These are phyloP conservation scores for Australoheros facetus DNA, from an alignment of 2,797 vertebrate genomes.

Conservation along the genomic window DNA sequence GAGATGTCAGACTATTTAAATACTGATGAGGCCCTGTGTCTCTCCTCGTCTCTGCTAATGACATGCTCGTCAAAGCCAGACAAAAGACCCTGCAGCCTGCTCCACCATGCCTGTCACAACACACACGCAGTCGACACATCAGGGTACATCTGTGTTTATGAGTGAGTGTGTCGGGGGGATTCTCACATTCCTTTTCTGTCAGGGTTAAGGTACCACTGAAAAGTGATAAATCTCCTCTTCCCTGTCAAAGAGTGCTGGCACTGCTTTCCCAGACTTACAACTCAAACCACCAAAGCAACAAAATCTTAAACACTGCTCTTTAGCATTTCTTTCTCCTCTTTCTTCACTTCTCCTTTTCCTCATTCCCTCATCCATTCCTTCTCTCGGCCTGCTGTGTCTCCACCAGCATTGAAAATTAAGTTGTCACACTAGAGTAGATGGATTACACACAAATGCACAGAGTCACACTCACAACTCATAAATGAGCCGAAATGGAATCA, in stretches of 20 bases:
- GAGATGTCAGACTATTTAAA: conserved; percentile 93
- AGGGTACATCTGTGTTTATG: conserved; percentile 49
- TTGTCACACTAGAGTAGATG: conserved; percentile 84
- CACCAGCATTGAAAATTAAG: conserved; percentile 88
- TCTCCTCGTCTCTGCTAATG: conserved; percentile 92
- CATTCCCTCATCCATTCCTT: conserved; percentile 48
- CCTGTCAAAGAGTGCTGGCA: conserved; percentile 89
- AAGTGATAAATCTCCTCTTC: conserved; percentile 89
- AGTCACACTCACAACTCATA: conserved; percentile 55
- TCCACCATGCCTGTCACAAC: conserved; percentile 87
- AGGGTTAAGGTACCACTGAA: conserved; percentile 82
- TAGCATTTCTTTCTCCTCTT: conserved; percentile 70
- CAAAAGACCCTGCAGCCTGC: conserved; percentile 82
- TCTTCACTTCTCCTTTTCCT: conserved; percentile 71
- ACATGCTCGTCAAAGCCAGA: conserved; percentile 90
- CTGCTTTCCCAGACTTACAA: conserved; percentile 16
- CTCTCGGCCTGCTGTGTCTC: conserved; percentile 86
- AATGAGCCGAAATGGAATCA: conserved; percentile 72
- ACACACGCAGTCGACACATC: conserved; percentile 60
- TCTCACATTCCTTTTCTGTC: conserved; percentile 45
- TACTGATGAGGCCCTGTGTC: conserved; percentile 88
- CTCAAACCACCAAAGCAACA: conserved; percentile 80
- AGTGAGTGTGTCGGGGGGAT: conserved; percentile 37
- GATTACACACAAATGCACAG: conserved; percentile 53
- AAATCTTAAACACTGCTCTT: conserved; percentile 83